Conservation (phyloP, 2,888 invertebrate species). For the Heliconius cydno region DNA sequence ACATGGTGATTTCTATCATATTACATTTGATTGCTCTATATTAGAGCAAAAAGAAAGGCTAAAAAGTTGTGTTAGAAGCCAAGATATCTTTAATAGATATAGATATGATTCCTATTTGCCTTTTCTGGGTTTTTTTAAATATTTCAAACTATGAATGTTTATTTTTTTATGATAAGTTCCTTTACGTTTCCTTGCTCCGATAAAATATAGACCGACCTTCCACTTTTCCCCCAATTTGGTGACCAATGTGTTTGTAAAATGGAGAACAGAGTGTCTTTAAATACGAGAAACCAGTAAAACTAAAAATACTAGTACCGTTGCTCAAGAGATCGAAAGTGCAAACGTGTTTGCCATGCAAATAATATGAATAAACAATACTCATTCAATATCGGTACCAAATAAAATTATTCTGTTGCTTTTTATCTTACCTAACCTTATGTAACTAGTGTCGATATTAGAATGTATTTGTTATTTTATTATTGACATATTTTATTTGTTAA, state of each 20-base stretch:
- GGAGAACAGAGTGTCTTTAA: not conserved
- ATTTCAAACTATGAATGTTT: no score
- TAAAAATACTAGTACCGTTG: slow-evolving; percentile 33
- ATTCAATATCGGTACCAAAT: not conserved
- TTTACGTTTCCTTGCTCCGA: no score
- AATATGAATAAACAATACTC: slow-evolving; percentile 33
- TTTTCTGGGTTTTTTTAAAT: no score
- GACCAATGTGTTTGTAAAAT: not conserved
- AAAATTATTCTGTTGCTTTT: not conserved
- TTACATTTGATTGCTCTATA: slow-evolving; percentile 12
- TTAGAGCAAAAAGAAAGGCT: not conserved
- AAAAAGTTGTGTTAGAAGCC: no score
- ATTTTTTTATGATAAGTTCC: no score
- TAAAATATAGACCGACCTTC: no score
- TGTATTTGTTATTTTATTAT: slow-evolving; percentile 6
- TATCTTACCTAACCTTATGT: slow-evolving; percentile 5
- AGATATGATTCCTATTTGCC: no score
- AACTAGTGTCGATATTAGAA: slow-evolving; percentile 8
- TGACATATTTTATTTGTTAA: not conserved
- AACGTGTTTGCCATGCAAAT: slow-evolving; percentile 47
- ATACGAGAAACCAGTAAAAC: not conserved
- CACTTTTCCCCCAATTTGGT: no score
- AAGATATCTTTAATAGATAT: no score
- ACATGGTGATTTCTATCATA: slow-evolving; percentile 15
- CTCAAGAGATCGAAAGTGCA: slow-evolving; percentile 50